A percentile compares a stretch with the other conserved stretches of the same genome.
Evolutionary conservation across 1,140 invertebrate species (phyloP).

Genomic region (Caenorhabditis inopinata): DNA sequence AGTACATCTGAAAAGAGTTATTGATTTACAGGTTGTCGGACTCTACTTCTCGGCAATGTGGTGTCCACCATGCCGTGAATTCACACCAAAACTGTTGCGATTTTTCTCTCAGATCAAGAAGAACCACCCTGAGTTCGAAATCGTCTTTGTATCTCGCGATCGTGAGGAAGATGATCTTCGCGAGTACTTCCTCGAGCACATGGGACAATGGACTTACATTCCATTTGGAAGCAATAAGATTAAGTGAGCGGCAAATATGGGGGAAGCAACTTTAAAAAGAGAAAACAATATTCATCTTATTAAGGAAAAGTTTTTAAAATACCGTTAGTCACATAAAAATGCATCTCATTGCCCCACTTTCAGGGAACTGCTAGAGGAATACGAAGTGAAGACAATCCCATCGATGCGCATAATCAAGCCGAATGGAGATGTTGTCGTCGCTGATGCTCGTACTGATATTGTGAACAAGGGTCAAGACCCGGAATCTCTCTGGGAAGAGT

Average conservation of each 20-base stretch:
- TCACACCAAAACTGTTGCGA: constrained; percentile 68
- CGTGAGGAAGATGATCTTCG: constrained; percentile 60
- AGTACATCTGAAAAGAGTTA: background rate
- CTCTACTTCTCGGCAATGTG: constrained; percentile 71
- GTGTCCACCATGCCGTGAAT: constrained; percentile 70
- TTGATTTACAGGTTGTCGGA: background rate
- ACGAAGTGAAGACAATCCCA: constrained; percentile 76
- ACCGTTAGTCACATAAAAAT: too few relatives aligned
- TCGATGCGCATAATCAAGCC: constrained; percentile 75
- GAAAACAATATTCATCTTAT: too few relatives aligned
- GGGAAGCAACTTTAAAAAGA: too few relatives aligned
- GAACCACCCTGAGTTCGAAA: constrained; percentile 53
- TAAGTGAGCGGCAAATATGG: constrained; percentile 48
- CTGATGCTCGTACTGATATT: constrained; percentile 71
- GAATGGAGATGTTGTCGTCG: constrained; percentile 71
- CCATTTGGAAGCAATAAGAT: constrained; percentile 49
- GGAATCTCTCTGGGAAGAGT: constrained; percentile 11
- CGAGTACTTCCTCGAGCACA: constrained; percentile 65
- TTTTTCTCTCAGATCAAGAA: constrained; percentile 25
- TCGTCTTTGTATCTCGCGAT: constrained; percentile 67
- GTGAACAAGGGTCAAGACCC: constrained; percentile 37
- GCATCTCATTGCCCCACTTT: too few relatives aligned
- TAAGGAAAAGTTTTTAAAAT: too few relatives aligned
- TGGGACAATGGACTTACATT: constrained; percentile 65
- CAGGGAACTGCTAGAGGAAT: constrained; percentile 72